phyloP scores from a whole-genome alignment of 2,888 invertebrate species.

The Campoletis raptor region DNA sequence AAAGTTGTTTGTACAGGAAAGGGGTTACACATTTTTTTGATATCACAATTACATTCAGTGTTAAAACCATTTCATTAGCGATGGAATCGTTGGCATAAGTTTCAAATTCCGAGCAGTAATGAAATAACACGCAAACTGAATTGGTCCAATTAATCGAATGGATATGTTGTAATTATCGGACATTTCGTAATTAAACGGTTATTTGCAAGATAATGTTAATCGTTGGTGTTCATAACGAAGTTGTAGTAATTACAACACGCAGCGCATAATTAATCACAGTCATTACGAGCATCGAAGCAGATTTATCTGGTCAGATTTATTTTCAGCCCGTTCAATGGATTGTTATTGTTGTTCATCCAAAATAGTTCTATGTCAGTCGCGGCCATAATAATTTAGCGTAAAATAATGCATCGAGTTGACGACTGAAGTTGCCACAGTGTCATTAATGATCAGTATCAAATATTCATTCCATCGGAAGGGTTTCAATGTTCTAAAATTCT shows the following conservation, averaged over 20 bases:
- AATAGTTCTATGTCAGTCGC: background rate
- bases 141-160: background rate
- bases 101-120: background rate
- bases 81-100: background rate
- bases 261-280: background rate
- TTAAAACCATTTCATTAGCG: background rate
- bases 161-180: background rate
- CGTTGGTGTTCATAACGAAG: background rate
- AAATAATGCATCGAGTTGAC: background rate
- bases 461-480: background rate
- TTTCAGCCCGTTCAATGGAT: background rate
- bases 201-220: background rate
- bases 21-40: background rate
- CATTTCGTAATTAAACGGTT: constrained; percentile 1
- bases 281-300: background rate
- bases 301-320: constrained; percentile 1
- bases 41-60: background rate
- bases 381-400: background rate
- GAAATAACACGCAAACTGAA: background rate
- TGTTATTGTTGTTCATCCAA: background rate
- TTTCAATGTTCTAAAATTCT: background rate
- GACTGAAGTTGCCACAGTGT: background rate
- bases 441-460: background rate
- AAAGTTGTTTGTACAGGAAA: background rate
- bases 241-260: background rate